A percentile compares a stretch with the other conserved stretches of the same genome.
These are phyloP conservation scores for Hyaena hyaena DNA, from an alignment of 2,113 vertebrate genomes.

Conservation along the genomic window DNA sequence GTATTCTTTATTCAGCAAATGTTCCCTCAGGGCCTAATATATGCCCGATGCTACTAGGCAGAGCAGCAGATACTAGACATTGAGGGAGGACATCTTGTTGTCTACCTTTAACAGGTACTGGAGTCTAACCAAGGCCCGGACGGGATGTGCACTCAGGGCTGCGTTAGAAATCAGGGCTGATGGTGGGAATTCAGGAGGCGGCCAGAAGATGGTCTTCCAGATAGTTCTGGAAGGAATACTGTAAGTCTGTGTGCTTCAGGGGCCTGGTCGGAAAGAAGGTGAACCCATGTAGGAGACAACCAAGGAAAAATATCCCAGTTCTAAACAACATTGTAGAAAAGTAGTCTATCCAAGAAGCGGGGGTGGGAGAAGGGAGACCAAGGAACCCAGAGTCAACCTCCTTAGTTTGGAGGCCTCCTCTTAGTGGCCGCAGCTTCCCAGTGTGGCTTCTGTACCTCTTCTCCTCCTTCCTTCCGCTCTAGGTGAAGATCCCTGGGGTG, in stretches of 20 bases:
- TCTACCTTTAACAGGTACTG: background rate
- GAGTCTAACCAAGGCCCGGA: background rate
- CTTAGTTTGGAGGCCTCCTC: background rate
- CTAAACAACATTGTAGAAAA: background rate
- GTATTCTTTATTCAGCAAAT: background rate
- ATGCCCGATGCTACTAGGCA: accelerated
- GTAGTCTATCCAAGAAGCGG: background rate
- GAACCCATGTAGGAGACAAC: background rate
- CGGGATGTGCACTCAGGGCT: background rate
- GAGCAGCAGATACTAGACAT: background rate
- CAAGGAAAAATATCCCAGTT: background rate
- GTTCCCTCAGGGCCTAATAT: background rate
- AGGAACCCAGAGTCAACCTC: background rate
- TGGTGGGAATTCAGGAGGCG: background rate
- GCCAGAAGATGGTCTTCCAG: background rate
- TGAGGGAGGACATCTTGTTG: background rate
- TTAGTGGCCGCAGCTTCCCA: background rate
- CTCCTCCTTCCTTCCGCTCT: background rate
- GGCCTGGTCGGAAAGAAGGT: background rate
- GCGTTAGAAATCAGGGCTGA: background rate
- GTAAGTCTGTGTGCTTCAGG: background rate
- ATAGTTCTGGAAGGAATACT: background rate
- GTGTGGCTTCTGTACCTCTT: background rate
- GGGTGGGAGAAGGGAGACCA: accelerated
- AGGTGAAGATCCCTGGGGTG: background rate